Base-by-base conservation (phyloP, 2,888 invertebrate genomes). In the Lymantria monacha region DNA sequence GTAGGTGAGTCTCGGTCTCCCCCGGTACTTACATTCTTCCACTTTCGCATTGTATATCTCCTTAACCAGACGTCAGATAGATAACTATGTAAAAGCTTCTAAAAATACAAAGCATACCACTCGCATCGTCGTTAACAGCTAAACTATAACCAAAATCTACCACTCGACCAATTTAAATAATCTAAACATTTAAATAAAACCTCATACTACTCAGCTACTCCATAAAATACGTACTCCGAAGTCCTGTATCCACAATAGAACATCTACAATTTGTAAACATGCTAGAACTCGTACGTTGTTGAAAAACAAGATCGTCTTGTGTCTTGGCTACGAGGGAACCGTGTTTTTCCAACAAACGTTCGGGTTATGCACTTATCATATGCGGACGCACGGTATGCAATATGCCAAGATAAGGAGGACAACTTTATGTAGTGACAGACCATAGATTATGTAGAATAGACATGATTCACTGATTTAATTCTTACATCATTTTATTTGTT, bases 391-490 rank as follows among this genome's bases (percentile, higher is more conserved):
- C 79, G 81, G 67, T 66, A 65, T 69, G 75, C 81, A 79, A 79
- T 81, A 81, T 80, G 80, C 81, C 80, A 74, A 81, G 84, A 82
- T 83, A 83, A 74, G 68, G 72, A 49, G 66, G 82, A 82, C 83
- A 79, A 81, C 75, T 83, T 85, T 84, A 82, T 83, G 78, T 69
- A 69, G 70, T 65, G 69, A 69, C 72, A 58, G 42, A 15, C 51
- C 53, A 15, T 44, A 67, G 65, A 76, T 51, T 57, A 57, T 43
- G 12, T 33, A 33, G 10, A 10, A 33, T 8, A 33, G 33, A 33
- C 7, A 33, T 8, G 33, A 33, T 22, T 22, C 22, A 22, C n/a
- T n/a, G n/a, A n/a, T n/a, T n/a, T n/a, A n/a, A n/a, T n/a, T n/a
- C n/a, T n/a, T n/a, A n/a, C n/a, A n/a, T n/a, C n/a, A n/a, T n/a